phyloP scores from a whole-genome alignment of 1,140 invertebrate genomes.

The Cardiocondyla obscurior region DNA sequence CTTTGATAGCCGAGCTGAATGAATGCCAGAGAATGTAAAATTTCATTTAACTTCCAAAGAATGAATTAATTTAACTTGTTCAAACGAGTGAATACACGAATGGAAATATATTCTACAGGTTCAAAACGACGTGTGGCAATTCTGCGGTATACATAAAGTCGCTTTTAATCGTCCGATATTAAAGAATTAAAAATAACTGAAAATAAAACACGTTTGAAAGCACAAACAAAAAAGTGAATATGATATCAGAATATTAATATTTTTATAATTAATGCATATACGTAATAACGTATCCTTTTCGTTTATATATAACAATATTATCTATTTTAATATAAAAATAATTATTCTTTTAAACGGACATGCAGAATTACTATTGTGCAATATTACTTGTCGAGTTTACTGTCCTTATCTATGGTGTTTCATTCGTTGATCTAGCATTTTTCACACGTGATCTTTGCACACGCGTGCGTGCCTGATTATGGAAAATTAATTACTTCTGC shows the following conservation, averaged over 20 bases:
- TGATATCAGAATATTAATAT: no score
- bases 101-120: no score
- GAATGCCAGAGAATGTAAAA: background rate
- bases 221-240: no score
- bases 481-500: slow-evolving; percentile 26
- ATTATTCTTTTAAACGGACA: background rate
- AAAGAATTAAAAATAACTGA: no score
- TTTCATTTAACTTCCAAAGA: background rate
- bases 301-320: no score
- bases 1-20: background rate
- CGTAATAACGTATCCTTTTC: no score
- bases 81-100: background rate
- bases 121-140: no score
- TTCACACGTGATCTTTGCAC: slow-evolving; percentile 8
- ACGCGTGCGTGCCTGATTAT: background rate
- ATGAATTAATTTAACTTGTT: no score
- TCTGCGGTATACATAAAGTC: no score
- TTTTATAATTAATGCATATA: no score
- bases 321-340: background rate
- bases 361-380: background rate
- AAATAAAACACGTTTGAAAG: no score
- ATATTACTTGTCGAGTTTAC: slow-evolving; percentile 1
- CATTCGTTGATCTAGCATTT: background rate
- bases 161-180: no score
- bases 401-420: background rate